Percentiles rank a stretch among this genome's conserved stretches.
These are phyloP conservation scores for Encarsia formosa DNA, from an alignment of 2,888 invertebrate genomes.

Conservation along the genomic window DNA sequence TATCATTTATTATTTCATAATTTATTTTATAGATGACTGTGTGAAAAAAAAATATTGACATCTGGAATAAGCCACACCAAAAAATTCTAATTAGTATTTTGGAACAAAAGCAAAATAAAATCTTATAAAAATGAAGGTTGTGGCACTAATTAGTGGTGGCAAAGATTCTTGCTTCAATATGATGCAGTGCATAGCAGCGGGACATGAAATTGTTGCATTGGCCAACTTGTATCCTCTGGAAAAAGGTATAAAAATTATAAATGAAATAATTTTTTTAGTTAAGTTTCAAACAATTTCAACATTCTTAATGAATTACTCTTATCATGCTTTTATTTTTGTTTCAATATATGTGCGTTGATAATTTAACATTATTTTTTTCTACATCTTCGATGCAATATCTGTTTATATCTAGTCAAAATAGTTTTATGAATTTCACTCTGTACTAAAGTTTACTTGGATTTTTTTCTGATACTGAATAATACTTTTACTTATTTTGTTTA, in stretches of 20 bases:
- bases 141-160: slow-evolving; percentile 92
- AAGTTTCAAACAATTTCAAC: no score
- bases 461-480: no score
- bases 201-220: slow-evolving; percentile 91
- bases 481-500: background rate
- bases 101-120: slow-evolving; percentile 4
- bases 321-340: no score
- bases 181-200: slow-evolving; percentile 95
- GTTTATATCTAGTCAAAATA: no score
- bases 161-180: slow-evolving; percentile 99
- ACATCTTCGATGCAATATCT: no score
- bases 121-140: slow-evolving; percentile 68
- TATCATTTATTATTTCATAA: background rate
- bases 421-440: no score
- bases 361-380: no score
- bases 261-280: no score
- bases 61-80: slow-evolving; percentile 3
- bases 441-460: no score
- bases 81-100: slow-evolving; percentile 10
- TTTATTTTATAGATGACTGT: slow-evolving; percentile 39
- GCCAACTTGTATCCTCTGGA: slow-evolving; percentile 89
- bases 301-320: no score
- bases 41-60: slow-evolving; percentile 30
- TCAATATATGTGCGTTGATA: no score
- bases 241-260: slow-evolving; percentile 71